Conservation (phyloP, 2,888 invertebrate species). For the Ectobius pallidus region DNA sequence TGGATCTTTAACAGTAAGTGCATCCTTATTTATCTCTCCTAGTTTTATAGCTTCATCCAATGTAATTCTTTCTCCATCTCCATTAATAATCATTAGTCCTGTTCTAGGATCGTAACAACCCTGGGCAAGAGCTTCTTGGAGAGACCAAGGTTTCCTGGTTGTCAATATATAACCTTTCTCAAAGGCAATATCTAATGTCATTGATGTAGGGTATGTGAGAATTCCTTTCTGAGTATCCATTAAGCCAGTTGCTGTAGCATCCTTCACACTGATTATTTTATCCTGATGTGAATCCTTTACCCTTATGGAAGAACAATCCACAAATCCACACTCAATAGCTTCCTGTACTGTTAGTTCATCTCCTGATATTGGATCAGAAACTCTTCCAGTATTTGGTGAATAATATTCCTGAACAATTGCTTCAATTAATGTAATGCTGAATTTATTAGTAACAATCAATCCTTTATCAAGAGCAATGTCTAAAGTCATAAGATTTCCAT, state of each 20-base stretch:
- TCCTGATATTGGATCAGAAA: conserved; percentile 79
- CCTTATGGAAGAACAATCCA: conserved; percentile 73
- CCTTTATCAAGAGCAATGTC: conserved; percentile 73
- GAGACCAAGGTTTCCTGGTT: conserved; percentile 78
- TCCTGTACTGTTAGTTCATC: conserved; percentile 74
- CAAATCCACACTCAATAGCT: conserved; percentile 73
- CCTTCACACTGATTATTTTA: conserved; percentile 67
- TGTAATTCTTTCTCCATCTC: conserved; percentile 68
- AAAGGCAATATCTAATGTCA: conserved; percentile 78
- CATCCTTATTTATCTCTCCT: conserved; percentile 77
- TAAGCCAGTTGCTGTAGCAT: conserved; percentile 72
- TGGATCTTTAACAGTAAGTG: conserved; percentile 80
- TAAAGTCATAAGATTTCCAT: conserved; percentile 71
- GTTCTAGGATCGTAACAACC: conserved; percentile 78
- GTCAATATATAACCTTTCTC: conserved; percentile 82
- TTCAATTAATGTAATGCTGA: conserved; percentile 75
- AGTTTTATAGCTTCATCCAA: conserved; percentile 75
- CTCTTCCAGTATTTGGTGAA: conserved; percentile 71
- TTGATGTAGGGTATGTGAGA: conserved; percentile 67
- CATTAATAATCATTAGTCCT: conserved; percentile 70
- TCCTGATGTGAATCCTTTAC: conserved; percentile 76
- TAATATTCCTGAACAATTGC: conserved; percentile 79
- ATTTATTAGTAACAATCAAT: conserved; percentile 72
- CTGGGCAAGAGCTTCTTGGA: conserved; percentile 83
- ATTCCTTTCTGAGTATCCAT: conserved; percentile 73